Evolutionary conservation across 1,140 invertebrate genomes (phyloP).

Genomic region (Xylocopa sonorina): DNA sequence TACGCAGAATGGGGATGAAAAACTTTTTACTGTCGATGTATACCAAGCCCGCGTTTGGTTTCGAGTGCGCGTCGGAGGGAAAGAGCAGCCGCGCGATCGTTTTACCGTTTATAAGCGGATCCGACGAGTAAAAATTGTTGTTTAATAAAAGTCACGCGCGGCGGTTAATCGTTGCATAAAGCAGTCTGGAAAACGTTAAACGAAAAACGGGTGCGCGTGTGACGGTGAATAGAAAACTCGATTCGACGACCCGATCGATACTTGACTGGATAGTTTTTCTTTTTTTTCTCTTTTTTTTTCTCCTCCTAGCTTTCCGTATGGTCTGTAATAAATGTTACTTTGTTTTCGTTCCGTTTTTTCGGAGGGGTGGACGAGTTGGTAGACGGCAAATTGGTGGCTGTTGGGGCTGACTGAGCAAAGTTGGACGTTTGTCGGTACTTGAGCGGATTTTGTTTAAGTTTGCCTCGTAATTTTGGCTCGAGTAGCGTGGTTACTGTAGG

Average conservation of each 20-base stretch:
- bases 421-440: background rate
- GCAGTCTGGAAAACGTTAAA: constrained; percentile 14
- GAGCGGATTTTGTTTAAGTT: background rate
- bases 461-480: background rate
- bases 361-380: background rate
- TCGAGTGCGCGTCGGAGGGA: background rate
- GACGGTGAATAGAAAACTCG: constrained; percentile 18
- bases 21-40: no score
- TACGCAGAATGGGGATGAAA: no score
- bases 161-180: constrained; percentile 43
- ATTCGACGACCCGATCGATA: background rate
- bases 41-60: no score
- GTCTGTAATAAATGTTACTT: background rate
- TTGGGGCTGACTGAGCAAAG: background rate
- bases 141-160: constrained; percentile 40
- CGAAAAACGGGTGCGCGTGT: constrained; percentile 12
- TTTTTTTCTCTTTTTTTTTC: background rate
- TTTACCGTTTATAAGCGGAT: constrained; percentile 10
- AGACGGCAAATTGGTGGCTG: background rate
- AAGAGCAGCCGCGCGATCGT: background rate
- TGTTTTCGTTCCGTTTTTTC: background rate
- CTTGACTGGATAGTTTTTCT: background rate
- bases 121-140: constrained; percentile 15
- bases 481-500: background rate
- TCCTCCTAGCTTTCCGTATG: background rate